These are phyloP conservation scores for Ifrita kowaldi DNA, from an alignment of 2,113 vertebrate species.

Conservation along the genomic window DNA sequence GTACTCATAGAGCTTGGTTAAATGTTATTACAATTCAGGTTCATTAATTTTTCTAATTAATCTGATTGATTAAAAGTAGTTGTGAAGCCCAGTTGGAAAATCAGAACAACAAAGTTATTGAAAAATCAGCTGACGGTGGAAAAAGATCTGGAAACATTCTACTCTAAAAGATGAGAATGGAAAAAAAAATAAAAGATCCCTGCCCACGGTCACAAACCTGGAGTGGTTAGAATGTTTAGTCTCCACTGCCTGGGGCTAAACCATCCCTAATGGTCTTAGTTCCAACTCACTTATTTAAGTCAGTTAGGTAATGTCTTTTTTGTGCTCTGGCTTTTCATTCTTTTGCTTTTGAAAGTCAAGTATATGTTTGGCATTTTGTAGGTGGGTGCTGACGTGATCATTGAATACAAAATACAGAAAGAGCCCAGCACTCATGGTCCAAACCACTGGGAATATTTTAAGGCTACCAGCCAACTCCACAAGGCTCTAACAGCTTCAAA, in stretches of 20 bases:
- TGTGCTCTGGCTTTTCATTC: not conserved
- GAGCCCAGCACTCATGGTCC: not conserved
- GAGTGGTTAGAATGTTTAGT: not conserved
- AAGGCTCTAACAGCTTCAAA: not conserved
- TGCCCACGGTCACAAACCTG: not conserved
- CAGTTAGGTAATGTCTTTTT: not conserved
- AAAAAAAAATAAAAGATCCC: too few relatives aligned
- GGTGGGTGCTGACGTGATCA: not conserved
- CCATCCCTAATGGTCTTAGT: not conserved
- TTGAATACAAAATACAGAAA: not conserved
- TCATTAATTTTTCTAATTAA: slow-evolving; percentile 50
- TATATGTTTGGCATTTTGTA: not conserved
- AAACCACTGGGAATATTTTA: not conserved
- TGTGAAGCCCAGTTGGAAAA: slow-evolving; percentile 1
- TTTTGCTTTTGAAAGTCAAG: not conserved
- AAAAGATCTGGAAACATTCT: not conserved
- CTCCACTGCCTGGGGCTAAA: not conserved
- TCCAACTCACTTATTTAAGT: not conserved
- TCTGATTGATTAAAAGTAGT: slow-evolving; percentile 22
- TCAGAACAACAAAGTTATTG: not conserved
- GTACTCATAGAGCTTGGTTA: not conserved
- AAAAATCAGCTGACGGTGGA: not conserved
- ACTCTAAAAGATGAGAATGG: not conserved
- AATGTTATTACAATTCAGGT: slow-evolving; percentile 20
- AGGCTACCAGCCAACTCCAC: not conserved